Conservation (phyloP, 2,888 invertebrate genomes). For the Caenorhabditis sp. region DNA sequence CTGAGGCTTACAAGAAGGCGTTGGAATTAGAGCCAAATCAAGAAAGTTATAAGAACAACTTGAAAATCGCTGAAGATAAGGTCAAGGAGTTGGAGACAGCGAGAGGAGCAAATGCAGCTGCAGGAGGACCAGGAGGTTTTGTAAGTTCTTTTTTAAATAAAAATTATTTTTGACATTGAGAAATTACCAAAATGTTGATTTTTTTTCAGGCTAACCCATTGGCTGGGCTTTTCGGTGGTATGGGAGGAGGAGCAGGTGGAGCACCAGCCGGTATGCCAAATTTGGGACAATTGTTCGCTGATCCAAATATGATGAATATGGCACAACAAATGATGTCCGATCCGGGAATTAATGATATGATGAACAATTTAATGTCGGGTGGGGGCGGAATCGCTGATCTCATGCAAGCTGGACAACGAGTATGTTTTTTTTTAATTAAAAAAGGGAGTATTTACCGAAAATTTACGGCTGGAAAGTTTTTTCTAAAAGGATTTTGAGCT, state of each 20-base stretch:
- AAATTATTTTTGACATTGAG: no score
- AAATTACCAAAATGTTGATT: background rate
- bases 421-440: constrained; percentile 21
- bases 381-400: constrained; percentile 40
- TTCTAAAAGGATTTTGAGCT: no score
- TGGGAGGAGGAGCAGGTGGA: constrained; percentile 32
- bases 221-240: constrained; percentile 47
- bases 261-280: constrained; percentile 53
- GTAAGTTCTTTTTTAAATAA: no score
- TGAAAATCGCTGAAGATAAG: constrained; percentile 80
- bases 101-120: constrained; percentile 6
- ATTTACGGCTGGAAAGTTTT: no score
- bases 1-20: constrained; percentile 86
- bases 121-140: background rate
- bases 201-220: constrained; percentile 38
- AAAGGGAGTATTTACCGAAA: no score
- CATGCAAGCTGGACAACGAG: constrained; percentile 48
- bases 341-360: constrained; percentile 82
- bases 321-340: constrained; percentile 74
- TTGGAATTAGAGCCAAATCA: constrained; percentile 90
- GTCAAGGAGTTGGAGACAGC: constrained; percentile 69
- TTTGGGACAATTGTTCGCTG: constrained; percentile 77
- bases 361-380: constrained; percentile 27
- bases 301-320: constrained; percentile 81
- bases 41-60: constrained; percentile 85